Evolutionary conservation across 2,797 vertebrate species (phyloP), one percentile per base, ranked within the genome.

Genomic region (Babyrousa celebensis): DNA sequence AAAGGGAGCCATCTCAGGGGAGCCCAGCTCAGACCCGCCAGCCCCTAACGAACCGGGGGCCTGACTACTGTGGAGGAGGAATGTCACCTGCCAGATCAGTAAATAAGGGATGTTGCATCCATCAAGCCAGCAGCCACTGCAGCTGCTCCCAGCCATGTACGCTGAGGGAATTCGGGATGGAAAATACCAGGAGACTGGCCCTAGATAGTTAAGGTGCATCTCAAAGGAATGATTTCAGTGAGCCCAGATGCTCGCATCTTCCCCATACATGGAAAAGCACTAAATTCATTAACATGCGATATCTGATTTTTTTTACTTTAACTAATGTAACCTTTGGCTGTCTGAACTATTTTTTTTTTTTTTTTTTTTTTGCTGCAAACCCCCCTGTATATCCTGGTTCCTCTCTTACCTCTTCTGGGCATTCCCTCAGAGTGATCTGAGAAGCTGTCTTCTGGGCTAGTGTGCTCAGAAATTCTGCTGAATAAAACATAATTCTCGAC

Each of bases 1-100:
- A 71, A 92, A 56, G 52, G 14, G 32, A 71, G 56, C 14, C 15
- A 1, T 36, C 36, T 21, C 29, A 1, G 1, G 0, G 11, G 68
- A 68, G 48, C 62, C 25, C 17, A 9, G 12, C 48, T 16, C 29
- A 40, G 89, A 52, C 65, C 52, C 27, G 32, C 40, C 1, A 5
- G 20, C 21, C 23, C 17, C 2, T 0, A 15, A 43, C 63, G n/a
- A 43, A n/a, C 23, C 36, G 23, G 17, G 56, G 72, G 0, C 9
- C n/a, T 12, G 14, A 60, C 1, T 27, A 2, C n/a, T 54, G 29
- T 0, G 5, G 17, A 77, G 17, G 5, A 21, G n/a, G 29, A 14
- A 6, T 32, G 29, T 7, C 1, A 1, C 74, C 74, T 18, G 6
- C 17, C 74, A 20, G 5, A 32, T n/a, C 48, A 56, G 74, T n/a